Conservation (phyloP, 2,888 invertebrate species). For the Conus canariensis region DNA sequence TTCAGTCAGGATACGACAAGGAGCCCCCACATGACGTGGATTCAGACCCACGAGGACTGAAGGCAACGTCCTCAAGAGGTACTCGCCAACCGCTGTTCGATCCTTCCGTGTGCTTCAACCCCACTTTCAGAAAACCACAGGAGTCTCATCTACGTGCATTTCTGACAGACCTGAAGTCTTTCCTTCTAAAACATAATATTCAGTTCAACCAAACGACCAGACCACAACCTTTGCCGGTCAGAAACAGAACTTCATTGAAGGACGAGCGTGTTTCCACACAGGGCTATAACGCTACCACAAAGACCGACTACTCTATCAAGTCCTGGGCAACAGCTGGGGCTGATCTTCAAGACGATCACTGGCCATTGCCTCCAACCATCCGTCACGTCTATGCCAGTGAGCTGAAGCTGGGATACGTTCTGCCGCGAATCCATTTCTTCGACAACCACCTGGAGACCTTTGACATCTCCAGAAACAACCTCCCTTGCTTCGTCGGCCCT, state of each 20-base stretch:
- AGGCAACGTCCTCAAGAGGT: too few species aligned
- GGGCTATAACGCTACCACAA: too few species aligned
- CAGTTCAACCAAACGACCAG: neutral
- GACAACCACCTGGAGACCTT: constrained; percentile 11
- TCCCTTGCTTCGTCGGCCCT: constrained; percentile 28
- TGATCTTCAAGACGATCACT: neutral
- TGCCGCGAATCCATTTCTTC: constrained; percentile 15
- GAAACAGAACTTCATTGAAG: neutral
- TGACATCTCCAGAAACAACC: constrained; percentile 17
- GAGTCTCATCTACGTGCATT: neutral
- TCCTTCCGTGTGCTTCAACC: neutral
- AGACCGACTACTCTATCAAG: neutral
- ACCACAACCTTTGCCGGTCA: neutral
- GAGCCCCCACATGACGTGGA: too few species aligned
- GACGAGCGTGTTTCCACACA: neutral
- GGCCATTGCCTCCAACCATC: constrained; percentile 14
- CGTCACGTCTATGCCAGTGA: neutral
- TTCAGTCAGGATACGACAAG: neutral
- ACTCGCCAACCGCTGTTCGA: neutral
- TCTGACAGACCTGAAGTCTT: neutral
- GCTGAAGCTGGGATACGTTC: neutral
- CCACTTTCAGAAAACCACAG: neutral
- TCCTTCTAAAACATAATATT: neutral
- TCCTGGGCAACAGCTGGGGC: neutral
- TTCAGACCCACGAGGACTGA: too few species aligned